Evolutionary conservation across 2,888 invertebrate species (phyloP), one percentile per base, ranked within the genome.

Genomic region (Hypolimnas misippus): DNA sequence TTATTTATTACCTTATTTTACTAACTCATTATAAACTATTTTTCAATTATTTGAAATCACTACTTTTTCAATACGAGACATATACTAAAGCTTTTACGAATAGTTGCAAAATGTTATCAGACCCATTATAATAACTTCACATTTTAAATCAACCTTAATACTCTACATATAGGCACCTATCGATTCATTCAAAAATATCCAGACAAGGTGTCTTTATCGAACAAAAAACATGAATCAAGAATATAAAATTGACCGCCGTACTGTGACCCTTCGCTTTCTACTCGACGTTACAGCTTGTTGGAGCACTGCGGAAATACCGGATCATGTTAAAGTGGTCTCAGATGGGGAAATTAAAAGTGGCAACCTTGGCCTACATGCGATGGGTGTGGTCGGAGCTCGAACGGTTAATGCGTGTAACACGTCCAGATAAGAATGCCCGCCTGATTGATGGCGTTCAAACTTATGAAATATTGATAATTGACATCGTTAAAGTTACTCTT

Each of bases 311-410:
- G 54, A 62, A 62, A 62, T 40, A 64, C 58, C 55, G 64, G 66
- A 31, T 64, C 66, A 58, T 4, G 16, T n/a, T 67, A 61, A n/a
- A 64, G 14, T 64, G 70, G 70, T 67, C 62, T 60, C 62, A 49
- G 70, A 70, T 70, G 70, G 71, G 70, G 74, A 75, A 73, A 74
- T 76, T 70, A 75, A 75, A 74, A 73, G 52, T 79, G 77, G 74
- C 72, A 52, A 81, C 89, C 89, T 87, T 88, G 88, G 79, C 87
- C 87, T 73, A 78, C 66, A 71, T 81, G 73, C 57, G 67, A 70
- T 73, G 75, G 79, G 83, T 73, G 84, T 75, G 81, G 84, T 80
- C 58, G 58, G 46, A 42, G 70, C 52, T 44, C 12, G 44, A 17
- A n/a, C n/a, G n/a, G 57, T 44, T 49, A 55, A 57, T 58, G 52